phyloP scores from a whole-genome alignment of 1,140 invertebrate genomes.

The Dendrolimus kikuchii region DNA sequence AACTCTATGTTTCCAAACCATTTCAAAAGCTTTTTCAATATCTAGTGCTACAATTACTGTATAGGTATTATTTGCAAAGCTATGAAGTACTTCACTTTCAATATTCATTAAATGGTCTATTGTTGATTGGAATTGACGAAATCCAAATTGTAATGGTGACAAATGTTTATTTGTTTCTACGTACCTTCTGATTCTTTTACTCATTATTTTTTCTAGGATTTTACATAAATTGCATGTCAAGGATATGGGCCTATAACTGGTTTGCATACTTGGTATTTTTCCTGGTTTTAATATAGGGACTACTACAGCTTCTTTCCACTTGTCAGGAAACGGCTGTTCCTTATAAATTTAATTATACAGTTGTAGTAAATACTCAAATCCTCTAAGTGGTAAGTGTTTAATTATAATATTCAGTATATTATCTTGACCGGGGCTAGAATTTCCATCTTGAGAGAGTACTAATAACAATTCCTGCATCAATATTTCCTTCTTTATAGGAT shows the following conservation, averaged over 20 bases:
- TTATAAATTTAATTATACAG: constrained; percentile 18
- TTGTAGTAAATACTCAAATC: constrained; percentile 16
- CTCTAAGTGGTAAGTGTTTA: constrained; percentile 15
- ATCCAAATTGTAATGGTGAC: constrained; percentile 17
- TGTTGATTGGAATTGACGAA: constrained; percentile 16
- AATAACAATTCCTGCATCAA: constrained; percentile 12
- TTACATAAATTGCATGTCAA: constrained; percentile 23
- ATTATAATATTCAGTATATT: constrained; percentile 22
- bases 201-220: constrained; percentile 24
- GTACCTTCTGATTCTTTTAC: no score
- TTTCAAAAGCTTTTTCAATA: constrained; percentile 24
- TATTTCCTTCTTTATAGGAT: constrained; percentile 18
- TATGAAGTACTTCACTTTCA: constrained; percentile 16
- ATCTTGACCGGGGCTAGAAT: constrained; percentile 20
- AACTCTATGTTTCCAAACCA: constrained; percentile 23
- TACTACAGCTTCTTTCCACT: constrained; percentile 18
- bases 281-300: constrained; percentile 20
- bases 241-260: constrained; percentile 22
- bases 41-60: constrained; percentile 15
- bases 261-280: constrained; percentile 13
- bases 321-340: constrained; percentile 17
- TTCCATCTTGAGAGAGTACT: constrained; percentile 11
- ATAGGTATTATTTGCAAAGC: constrained; percentile 16
- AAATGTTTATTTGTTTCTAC: constrained; percentile 13
- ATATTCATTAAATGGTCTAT: constrained; percentile 16